Percentiles rank a stretch among this genome's conserved stretches.
Evolutionary conservation across 1,140 invertebrate genomes (phyloP).

Genomic region (Lordiphosa collinella): DNA sequence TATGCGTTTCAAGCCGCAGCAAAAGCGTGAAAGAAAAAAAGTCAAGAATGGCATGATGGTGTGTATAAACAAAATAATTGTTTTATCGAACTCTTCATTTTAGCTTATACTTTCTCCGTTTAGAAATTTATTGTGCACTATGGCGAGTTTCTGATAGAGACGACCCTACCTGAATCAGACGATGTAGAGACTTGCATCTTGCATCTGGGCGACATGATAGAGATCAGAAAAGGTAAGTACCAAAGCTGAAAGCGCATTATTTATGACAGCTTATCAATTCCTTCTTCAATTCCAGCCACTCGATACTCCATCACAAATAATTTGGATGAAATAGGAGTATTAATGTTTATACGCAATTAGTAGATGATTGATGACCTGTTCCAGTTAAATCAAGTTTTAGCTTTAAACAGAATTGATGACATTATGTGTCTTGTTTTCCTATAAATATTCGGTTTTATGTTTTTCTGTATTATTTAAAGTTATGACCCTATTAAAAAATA

Average conservation of each 20-base stretch:
- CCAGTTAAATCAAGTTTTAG: neutral
- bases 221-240: constrained; percentile 46
- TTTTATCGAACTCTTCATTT: too few species aligned
- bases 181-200: constrained; percentile 8
- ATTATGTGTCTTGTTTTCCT: too few species aligned
- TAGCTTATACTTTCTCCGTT: neutral
- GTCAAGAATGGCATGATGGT: constrained; percentile 37
- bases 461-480: too few species aligned
- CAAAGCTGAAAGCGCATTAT: neutral
- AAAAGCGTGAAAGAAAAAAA: constrained; percentile 25
- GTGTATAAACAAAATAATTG: neutral
- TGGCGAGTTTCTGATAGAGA: constrained; percentile 38
- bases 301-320: constrained; percentile 39
- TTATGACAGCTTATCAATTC: neutral
- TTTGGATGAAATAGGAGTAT: constrained; percentile 25
- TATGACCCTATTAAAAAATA: too few species aligned
- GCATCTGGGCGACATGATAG: constrained; percentile 49
- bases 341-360: constrained; percentile 35
- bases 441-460: too few species aligned
- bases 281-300: constrained; percentile 18
- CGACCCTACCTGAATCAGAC: neutral
- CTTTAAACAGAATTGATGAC: too few species aligned
- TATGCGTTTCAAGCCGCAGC: constrained; percentile 52
- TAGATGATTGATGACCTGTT: neutral
- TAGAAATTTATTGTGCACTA: constrained; percentile 48